Conservation (phyloP, 1,140 invertebrate species). For the Diabrotica undecimpunctata region DNA sequence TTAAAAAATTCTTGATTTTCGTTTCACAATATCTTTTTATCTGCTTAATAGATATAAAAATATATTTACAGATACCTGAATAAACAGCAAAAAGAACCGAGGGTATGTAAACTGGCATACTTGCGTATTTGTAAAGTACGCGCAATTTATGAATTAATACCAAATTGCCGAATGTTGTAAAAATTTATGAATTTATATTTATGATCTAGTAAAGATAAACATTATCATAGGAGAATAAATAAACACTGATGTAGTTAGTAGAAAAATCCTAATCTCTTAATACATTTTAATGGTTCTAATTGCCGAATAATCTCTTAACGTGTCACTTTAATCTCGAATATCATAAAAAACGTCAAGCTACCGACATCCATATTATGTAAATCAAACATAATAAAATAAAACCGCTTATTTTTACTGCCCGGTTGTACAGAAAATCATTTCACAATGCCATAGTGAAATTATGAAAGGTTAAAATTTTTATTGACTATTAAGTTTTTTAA, state of each 20-base stretch:
- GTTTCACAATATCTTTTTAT: no score
- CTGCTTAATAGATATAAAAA: no score
- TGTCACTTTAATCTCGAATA: not conserved
- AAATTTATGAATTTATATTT: no score
- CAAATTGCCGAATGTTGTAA: no score
- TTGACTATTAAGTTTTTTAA: not conserved
- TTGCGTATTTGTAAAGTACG: no score
- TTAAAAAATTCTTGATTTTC: no score
- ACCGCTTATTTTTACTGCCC: not conserved
- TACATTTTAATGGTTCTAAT: not conserved
- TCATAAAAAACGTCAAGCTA: conserved; percentile 2
- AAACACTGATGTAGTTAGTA: not conserved
- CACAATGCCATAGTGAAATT: not conserved
- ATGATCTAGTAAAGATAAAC: no score
- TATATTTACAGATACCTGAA: no score
- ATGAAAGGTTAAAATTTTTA: not conserved
- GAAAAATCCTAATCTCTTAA: not conserved
- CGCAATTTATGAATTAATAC: no score
- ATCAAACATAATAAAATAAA: not conserved
- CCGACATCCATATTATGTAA: conserved; percentile 2
- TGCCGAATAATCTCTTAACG: conserved; percentile 2
- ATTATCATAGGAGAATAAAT: not conserved
- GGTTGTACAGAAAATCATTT: not conserved
- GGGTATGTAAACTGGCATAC: no score
- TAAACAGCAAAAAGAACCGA: no score